Conservation (phyloP, 2,797 vertebrate species). For the Parauchenoglanis ngamensis region DNA sequence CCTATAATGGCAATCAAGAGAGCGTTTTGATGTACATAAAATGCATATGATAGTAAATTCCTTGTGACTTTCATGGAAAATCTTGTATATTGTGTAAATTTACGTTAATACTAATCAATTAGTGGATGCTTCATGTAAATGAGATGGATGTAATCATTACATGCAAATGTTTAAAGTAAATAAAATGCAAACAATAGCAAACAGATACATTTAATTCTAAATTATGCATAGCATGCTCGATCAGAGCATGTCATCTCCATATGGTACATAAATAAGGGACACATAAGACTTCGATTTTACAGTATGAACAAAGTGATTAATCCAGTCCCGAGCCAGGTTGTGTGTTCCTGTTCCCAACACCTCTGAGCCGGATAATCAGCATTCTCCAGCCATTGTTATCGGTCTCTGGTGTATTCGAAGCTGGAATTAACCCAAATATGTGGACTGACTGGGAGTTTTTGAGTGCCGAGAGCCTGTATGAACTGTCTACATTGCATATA, state of each 20-base stretch:
- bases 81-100: background rate
- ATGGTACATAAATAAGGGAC: background rate
- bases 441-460: background rate
- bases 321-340: background rate
- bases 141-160: background rate
- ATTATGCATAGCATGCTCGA: background rate
- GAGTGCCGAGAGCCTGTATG: background rate
- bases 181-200: background rate
- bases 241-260: background rate
- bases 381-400: conserved; percentile 1
- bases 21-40: background rate
- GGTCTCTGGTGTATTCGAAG: background rate
- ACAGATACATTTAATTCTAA: background rate
- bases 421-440: conserved; percentile 15
- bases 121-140: background rate
- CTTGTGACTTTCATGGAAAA: background rate
- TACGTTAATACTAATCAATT: background rate
- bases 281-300: background rate
- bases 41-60: background rate
- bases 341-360: background rate
- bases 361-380: background rate
- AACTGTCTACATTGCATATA: background rate
- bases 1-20: background rate
- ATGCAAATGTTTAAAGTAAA: background rate
- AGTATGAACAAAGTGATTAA: background rate